These are phyloP conservation scores for Noctua comes DNA, from an alignment of 2,888 invertebrate genomes.

Conservation along the genomic window DNA sequence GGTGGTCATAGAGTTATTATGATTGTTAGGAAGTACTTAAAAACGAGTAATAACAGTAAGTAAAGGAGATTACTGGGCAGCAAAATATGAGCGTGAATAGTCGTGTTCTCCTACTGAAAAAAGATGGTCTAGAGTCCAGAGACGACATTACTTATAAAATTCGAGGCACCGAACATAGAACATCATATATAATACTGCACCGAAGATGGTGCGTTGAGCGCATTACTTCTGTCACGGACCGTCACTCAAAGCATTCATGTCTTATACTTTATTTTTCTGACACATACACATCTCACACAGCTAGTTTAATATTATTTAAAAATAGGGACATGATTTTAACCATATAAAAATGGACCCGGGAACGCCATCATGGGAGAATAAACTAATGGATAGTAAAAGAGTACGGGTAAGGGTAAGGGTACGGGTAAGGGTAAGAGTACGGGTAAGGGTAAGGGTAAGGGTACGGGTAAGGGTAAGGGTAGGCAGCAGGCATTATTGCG, in stretches of 20 bases:
- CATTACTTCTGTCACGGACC: not conserved
- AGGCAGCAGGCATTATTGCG: not conserved
- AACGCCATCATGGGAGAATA: conserved; percentile 54
- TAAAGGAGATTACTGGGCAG: not conserved
- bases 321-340: conserved; percentile 26
- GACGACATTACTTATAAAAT: not conserved
- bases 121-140: no score
- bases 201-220: not conserved
- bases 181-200: no score
- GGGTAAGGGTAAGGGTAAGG: no score
- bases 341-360: conserved; percentile 49
- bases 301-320: not conserved
- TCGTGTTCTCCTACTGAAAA: no score
- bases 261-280: not conserved
- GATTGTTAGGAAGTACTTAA: no score
- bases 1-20: no score
- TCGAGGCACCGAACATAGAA: not conserved
- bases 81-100: not conserved
- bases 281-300: not conserved
- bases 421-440: no score
- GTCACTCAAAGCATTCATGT: not conserved
- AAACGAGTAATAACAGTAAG: not conserved
- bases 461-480: no score
- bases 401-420: no score
- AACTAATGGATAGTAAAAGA: conserved; percentile 53